These are phyloP conservation scores for Ptychoptera contaminata DNA, from an alignment of 2,888 invertebrate genomes.

Conservation along the genomic window DNA sequence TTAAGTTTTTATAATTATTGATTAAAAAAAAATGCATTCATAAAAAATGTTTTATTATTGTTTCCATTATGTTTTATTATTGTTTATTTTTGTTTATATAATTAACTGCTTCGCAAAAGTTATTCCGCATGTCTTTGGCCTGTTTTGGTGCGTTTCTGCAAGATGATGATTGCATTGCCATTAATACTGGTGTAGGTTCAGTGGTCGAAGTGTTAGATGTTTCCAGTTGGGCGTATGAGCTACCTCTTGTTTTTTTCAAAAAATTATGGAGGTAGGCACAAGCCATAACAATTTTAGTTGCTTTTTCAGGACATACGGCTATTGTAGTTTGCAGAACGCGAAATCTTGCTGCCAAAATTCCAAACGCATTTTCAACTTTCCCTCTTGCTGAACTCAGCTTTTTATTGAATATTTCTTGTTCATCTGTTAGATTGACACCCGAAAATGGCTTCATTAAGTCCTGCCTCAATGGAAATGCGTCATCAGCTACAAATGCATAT, in stretches of 20 bases:
- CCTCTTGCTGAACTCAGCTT: constrained; percentile 6
- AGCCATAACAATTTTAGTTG: no score
- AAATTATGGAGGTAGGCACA: constrained; percentile 10
- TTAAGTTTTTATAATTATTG: no score
- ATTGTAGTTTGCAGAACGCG: no score
- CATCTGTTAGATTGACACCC: constrained; percentile 1
- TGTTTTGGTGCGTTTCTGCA: background rate
- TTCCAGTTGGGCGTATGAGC: background rate
- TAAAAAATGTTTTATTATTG: no score
- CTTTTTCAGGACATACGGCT: no score
- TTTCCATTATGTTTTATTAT: no score
- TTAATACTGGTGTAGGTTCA: background rate
- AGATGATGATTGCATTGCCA: background rate
- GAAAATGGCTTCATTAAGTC: constrained; percentile 9
- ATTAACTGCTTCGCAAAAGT: constrained; percentile 1
- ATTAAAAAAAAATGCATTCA: no score
- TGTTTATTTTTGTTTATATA: background rate
- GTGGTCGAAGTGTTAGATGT: background rate
- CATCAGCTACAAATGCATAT: constrained; percentile 9
- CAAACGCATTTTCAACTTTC: constrained; percentile 10
- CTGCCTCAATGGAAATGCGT: constrained; percentile 7
- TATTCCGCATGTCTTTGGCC: constrained; percentile 1
- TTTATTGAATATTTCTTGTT: constrained; percentile 4
- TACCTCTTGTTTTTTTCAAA: constrained; percentile 7
- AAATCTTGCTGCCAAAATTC: constrained; percentile 10